phyloP scores from a whole-genome alignment of 64 coral and sea anemone genomes.

The Stylophora pistillata region DNA sequence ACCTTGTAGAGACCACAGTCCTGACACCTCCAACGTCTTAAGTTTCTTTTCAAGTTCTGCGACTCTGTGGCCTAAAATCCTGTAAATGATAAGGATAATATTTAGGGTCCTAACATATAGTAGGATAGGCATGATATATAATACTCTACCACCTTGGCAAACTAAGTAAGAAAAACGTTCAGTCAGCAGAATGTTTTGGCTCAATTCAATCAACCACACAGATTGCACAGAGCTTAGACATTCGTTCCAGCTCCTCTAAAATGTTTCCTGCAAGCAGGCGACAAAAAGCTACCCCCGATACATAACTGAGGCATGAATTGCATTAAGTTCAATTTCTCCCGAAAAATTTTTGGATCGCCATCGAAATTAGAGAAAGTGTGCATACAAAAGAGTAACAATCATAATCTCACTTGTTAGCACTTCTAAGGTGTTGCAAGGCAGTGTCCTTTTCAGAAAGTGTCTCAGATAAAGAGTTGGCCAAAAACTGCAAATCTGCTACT shows the following conservation, averaged over 20 bases:
- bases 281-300: too few relatives aligned
- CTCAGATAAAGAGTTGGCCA: constrained; percentile 94
- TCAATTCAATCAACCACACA: too few relatives aligned
- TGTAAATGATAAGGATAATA: background rate
- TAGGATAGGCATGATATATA: background rate
- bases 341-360: background rate
- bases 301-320: background rate
- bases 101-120: background rate
- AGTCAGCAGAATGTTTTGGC: too few relatives aligned
- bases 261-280: too few relatives aligned
- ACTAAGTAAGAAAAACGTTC: too few relatives aligned
- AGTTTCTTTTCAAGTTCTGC: constrained; percentile 92
- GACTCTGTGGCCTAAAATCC: constrained; percentile 87
- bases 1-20: constrained; percentile 93
- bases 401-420: constrained; percentile 81
- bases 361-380: too few relatives aligned
- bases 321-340: background rate
- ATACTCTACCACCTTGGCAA: too few relatives aligned
- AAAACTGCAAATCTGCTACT: constrained; percentile 78
- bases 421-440: constrained; percentile 91
- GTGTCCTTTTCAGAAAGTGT: constrained; percentile 92
- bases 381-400: background rate
- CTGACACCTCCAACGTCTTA: constrained; percentile 89
- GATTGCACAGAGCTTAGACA: too few relatives aligned
- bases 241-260: too few relatives aligned